Evolutionary conservation across 1,140 invertebrate genomes (phyloP).

Genomic region (Cherax quadricarinatus): DNA sequence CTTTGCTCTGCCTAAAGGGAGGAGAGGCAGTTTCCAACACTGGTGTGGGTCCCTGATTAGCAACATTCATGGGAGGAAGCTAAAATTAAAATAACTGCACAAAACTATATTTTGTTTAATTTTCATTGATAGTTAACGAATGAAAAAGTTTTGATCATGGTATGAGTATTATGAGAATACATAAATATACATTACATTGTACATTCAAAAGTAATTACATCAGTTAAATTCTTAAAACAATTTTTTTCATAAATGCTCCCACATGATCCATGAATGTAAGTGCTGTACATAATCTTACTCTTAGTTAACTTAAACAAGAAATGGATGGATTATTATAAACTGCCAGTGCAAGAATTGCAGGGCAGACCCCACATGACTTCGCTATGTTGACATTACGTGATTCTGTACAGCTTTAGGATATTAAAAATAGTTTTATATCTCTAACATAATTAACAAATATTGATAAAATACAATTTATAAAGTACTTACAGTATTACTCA

Average conservation of each 20-base stretch:
- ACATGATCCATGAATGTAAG: slow-evolving; percentile 27
- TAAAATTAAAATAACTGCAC: background rate
- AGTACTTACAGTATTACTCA: background rate
- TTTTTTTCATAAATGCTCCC: background rate
- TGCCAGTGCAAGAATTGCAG: background rate
- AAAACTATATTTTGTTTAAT: background rate
- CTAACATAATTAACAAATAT: background rate
- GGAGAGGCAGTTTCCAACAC: background rate
- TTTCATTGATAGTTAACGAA: background rate
- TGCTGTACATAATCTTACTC: slow-evolving; percentile 33
- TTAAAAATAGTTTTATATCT: background rate
- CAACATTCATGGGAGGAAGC: slow-evolving; percentile 14
- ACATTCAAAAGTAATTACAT: background rate
- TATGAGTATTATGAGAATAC: background rate
- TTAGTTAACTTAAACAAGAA: slow-evolving; percentile 40
- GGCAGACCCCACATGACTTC: slow-evolving; percentile 10
- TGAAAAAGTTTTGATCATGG: background rate
- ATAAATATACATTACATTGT: background rate
- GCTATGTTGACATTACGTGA: slow-evolving; percentile 19
- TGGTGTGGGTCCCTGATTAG: background rate
- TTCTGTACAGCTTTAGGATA: slow-evolving; percentile 25
- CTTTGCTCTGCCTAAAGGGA: background rate
- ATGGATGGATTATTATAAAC: slow-evolving; percentile 35
- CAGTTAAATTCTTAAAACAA: background rate
- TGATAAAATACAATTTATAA: background rate